Base-by-base conservation (phyloP, 2,888 invertebrate genomes). In the Ceramica pisi region DNA sequence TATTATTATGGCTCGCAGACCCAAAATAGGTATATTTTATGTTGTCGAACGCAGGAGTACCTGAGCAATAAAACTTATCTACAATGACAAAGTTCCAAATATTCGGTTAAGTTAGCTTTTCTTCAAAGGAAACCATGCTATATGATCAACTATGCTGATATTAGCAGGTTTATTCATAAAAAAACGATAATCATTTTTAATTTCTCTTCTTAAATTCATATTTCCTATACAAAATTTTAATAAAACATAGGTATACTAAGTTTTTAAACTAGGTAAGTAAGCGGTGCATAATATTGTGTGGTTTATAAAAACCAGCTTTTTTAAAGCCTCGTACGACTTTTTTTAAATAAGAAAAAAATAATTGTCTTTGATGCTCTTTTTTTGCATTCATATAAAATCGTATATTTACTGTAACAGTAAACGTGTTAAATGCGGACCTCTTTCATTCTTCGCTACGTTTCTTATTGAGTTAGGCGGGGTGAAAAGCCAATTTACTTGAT, bases 401-500 rank as follows among this genome's bases (percentile, higher is more conserved):
- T 19, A 23, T 9, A 0, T 46, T 46, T 19, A 46, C 46, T 19
- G 19, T 46, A 19, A 46, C 0, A 5, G 46, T 46, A 19, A 16
- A 46, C 9, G 65, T 57, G 65, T 61, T 57, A 57, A 50, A 64
- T 23, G 14, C 2, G 21, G 16, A 59, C 16, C 62, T 46, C 38
- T 65, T 65, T 71, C 46, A 41, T 55, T 67, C 60, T 63, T 56
- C 46, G 63, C n/a, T 65, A 48, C 53, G 50, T 60, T 64, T 44
- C 51, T 83, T 84, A 85, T 83, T 79, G 78, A 64, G 81, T 86
- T 86, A 84, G 66, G 60, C 50, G 73, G 61, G 74, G 72, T 81
- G 80, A 83, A 78, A 80, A 83, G 82, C 62, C 85, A 86, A 86
- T 87, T 86, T 78, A 73, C 71, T 78, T 82, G 78, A 88, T 87